Evolutionary conservation across 2,113 vertebrate genomes (phyloP), one percentile per base, ranked within the genome.

Genomic region (Rana temporaria): DNA sequence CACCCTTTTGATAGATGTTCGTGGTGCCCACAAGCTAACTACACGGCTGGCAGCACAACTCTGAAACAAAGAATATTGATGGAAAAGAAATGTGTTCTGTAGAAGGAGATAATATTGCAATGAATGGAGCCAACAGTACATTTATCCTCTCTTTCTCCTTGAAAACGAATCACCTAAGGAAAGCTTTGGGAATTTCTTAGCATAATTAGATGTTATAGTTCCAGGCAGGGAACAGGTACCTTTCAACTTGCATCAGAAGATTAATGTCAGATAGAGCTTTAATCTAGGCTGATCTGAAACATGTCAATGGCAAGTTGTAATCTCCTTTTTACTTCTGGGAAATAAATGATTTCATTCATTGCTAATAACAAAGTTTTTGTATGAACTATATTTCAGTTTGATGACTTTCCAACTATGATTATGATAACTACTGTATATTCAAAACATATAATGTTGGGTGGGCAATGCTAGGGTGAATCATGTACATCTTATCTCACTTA

Each of bases 191-290:
- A 64, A 78, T 78, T 66, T 66, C 52, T 66, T 63, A 9, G 48
- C 34, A 55, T 78, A 64, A 78, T 75, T 60, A 75, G 72, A 75
- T 78, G 62, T 78, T 64, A 66, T 66, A 66, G 75, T 55, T 66
- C 48, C 42, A 32, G 75, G 63, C 42, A 66, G 62, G 48, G 62
- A 78, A 18, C 63, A 16, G 77, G 19, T 68, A 79, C 52, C 77
- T 56, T 68, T 66, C 63, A 55, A 11, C 18, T 52, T 17, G 63
- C 22, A 56, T 67, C 63, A 79, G 64, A 79, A 30, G 24, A 68
- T 56, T 56, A 38, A 32, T 68, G 53, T 62, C 72, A 75, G 48
- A 19, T 38, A 56, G 7, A 30, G 1, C 48, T 67, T 68, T 66
- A 79, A 56, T 79, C 62, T 66, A 42, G 57, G 32, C 26, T 42